Percentiles rank a stretch among this genome's conserved stretches.
Conservation (phyloP, 2,888 invertebrate genomes). For the Leptinotarsa peninsularis region DNA sequence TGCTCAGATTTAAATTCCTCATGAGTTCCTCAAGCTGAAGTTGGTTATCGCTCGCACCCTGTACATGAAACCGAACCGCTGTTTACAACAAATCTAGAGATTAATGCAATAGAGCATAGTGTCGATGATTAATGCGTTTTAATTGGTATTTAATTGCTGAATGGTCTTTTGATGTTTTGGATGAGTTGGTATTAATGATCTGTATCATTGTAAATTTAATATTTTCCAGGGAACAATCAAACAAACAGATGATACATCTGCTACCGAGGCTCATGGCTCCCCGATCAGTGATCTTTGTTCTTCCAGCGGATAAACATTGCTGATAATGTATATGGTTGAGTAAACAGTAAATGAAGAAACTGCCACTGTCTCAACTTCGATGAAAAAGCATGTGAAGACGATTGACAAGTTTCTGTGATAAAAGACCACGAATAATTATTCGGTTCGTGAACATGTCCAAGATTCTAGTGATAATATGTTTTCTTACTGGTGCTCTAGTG, state of each 20-base stretch:
- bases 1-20: too few species aligned
- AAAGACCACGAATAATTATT: slow-evolving; percentile 29
- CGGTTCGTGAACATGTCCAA: slow-evolving; percentile 39
- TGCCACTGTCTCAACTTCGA: slow-evolving; percentile 29
- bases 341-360: slow-evolving; percentile 41
- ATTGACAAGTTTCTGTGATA: slow-evolving; percentile 41
- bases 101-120: neutral
- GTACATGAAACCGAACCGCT: neutral
- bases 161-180: slow-evolving; percentile 36
- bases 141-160: slow-evolving; percentile 39
- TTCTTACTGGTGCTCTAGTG: slow-evolving; percentile 38
- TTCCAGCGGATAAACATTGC: slow-evolving; percentile 48
- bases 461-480: slow-evolving; percentile 37
- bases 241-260: slow-evolving; percentile 48
- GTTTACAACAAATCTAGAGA: slow-evolving; percentile 1
- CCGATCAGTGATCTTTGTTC: slow-evolving; percentile 54
- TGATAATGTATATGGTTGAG: slow-evolving; percentile 48
- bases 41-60: neutral
- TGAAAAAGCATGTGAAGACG: slow-evolving; percentile 25
- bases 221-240: slow-evolving; percentile 34
- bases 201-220: slow-evolving; percentile 38
- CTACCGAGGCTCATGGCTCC: slow-evolving; percentile 47
- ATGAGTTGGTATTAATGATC: slow-evolving; percentile 43
- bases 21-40: neutral
- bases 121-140: slow-evolving; percentile 12